Base-by-base conservation (phyloP, 2,888 invertebrate genomes). In the Coleophora flavipennella region DNA sequence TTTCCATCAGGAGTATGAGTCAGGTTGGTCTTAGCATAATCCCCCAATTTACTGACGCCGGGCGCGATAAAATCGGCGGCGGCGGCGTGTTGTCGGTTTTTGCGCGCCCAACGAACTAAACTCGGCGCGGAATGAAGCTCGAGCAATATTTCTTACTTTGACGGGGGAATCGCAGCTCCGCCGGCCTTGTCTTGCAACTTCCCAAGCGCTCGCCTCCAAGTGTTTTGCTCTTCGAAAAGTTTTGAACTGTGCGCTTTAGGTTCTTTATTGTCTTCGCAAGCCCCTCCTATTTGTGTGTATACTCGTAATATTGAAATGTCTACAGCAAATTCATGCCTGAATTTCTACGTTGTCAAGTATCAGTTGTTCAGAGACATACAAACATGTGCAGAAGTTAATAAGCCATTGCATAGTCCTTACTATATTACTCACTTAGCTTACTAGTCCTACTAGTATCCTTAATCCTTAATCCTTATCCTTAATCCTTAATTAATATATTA, bases 61-160 rank as follows among this genome's bases (percentile, higher is more conserved):
- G 26, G 42, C 27, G 14, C 31, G 33, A 31, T 31, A 31, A 39
- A 39, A 39, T 41, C 40, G 39, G 37, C 40, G 20, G 20, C 6
- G n/a, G n/a, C 42, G 49, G 41, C 39, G 50, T 59, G 51, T 59
- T 55, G 55, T 57, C 54, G 54, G 51, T 66, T 66, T 62, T 59
- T 58, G 42, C 46, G 50, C 60, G 53, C 55, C 55, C 29, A 50
- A 46, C 57, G 53, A 55, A 58, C 57, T 51, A 57, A 62, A 60
- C 59, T 62, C 55, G 46, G 20, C 43, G 51, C 54, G 51, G 49
- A 59, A 56, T 53, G 25, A 13, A 13, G 13, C n/a, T n/a, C 55
- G 57, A 57, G 67, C 69, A 66, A 81, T 81, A 78, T 79, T 76
- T 81, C 77, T 77, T 69, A 66, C 64, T 77, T 77, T 77, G 78